A percentile compares a stretch with the other conserved stretches of the same genome.
Evolutionary conservation across 2,113 vertebrate species (phyloP).

Genomic region (Chitala chitala): DNA sequence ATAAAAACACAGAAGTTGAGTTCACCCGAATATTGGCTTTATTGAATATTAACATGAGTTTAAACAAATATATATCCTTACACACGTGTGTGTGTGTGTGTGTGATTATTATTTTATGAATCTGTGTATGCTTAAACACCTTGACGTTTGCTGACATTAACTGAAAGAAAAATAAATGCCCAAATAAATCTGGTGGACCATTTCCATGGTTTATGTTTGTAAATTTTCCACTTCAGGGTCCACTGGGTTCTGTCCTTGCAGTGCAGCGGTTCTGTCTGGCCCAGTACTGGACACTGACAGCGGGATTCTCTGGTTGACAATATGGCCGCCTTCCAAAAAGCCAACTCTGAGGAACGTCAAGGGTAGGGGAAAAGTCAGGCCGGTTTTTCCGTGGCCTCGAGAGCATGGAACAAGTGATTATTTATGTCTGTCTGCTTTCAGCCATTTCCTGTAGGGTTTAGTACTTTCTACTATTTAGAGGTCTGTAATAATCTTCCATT

Average conservation of each 20-base stretch:
- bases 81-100: too few species aligned
- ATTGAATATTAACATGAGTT: not conserved
- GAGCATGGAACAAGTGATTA: not conserved
- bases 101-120: too few species aligned
- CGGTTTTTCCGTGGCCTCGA: not conserved
- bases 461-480: not conserved
- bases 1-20: not conserved
- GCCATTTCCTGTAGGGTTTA: slow-evolving; percentile 3
- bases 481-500: not conserved
- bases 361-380: not conserved
- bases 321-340: slow-evolving; percentile 3
- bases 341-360: not conserved
- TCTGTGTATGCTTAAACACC: too few species aligned
- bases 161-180: not conserved
- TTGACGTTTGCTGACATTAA: slow-evolving; percentile 11
- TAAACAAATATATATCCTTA: too few species aligned
- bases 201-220: not conserved
- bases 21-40: not conserved
- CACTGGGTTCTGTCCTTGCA: not conserved
- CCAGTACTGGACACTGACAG: too few species aligned
- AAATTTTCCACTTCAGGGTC: not conserved
- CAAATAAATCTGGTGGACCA: too few species aligned
- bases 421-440: not conserved
- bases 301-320: too few species aligned
- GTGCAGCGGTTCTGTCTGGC: too few species aligned